phyloP scores from a whole-genome alignment of 2,888 invertebrate species.

The Calliphora vomitoria region DNA sequence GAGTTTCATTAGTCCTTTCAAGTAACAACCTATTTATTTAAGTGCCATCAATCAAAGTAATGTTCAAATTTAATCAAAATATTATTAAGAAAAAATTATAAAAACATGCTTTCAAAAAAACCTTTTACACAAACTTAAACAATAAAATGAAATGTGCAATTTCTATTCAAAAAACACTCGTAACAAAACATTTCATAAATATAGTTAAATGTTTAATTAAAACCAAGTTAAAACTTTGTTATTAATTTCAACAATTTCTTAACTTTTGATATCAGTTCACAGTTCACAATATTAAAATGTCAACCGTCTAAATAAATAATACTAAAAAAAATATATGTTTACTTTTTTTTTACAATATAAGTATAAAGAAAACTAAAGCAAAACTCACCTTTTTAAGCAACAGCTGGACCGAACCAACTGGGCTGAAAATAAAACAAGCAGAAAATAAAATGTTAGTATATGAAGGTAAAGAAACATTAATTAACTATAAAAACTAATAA shows the following conservation, averaged over 20 bases:
- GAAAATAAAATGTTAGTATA: background rate
- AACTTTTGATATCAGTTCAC: constrained; percentile 15
- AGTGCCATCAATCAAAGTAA: too few species aligned
- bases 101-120: too few species aligned
- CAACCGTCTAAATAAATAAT: background rate
- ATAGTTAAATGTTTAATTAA: constrained; percentile 9
- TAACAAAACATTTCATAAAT: background rate
- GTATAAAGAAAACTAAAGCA: background rate
- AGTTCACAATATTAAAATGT: background rate
- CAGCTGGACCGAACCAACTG: background rate
- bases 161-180: background rate
- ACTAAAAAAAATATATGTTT: background rate
- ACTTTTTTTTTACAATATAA: background rate
- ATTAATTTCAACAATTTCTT: background rate
- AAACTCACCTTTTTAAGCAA: constrained; percentile 17
- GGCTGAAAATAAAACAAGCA: constrained; percentile 1
- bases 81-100: too few species aligned
- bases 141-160: background rate
- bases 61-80: too few species aligned
- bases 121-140: too few species aligned
- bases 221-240: background rate
- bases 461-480: background rate
- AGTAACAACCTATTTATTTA: too few species aligned
- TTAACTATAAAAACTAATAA: background rate
- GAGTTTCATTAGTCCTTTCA: too few species aligned